phyloP scores from a whole-genome alignment of 2,113 vertebrate species.

The Indicator maculatus region DNA sequence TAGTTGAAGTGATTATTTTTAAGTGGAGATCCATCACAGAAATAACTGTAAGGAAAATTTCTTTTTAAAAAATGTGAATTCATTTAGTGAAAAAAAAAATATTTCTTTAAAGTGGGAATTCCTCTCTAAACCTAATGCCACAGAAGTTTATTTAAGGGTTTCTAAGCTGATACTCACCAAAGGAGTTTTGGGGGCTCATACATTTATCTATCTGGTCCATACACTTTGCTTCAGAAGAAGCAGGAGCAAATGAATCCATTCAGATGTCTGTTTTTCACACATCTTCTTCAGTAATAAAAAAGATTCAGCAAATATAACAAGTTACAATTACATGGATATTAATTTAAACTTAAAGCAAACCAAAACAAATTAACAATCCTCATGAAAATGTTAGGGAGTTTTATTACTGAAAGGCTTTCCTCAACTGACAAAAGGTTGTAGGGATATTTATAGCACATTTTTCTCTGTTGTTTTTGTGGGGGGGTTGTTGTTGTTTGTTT shows the following conservation, averaged over 20 bases:
- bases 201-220: background rate
- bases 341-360: background rate
- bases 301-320: background rate
- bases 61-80: background rate
- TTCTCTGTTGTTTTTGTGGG: too few relatives aligned
- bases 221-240: background rate
- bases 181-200: background rate
- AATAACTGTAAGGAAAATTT: background rate
- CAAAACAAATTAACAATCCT: background rate
- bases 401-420: background rate
- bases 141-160: background rate
- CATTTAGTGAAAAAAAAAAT: background rate
- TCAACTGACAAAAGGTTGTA: background rate
- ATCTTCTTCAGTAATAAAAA: background rate
- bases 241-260: background rate
- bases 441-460: background rate
- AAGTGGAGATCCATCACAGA: background rate
- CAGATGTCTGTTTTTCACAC: background rate
- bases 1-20: background rate
- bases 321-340: background rate
- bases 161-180: background rate
- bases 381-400: background rate
- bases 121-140: background rate
- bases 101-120: background rate
- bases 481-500: too few relatives aligned